phyloP scores from a whole-genome alignment of 2,113 vertebrate genomes.

The Entosphenus tridentatus region DNA sequence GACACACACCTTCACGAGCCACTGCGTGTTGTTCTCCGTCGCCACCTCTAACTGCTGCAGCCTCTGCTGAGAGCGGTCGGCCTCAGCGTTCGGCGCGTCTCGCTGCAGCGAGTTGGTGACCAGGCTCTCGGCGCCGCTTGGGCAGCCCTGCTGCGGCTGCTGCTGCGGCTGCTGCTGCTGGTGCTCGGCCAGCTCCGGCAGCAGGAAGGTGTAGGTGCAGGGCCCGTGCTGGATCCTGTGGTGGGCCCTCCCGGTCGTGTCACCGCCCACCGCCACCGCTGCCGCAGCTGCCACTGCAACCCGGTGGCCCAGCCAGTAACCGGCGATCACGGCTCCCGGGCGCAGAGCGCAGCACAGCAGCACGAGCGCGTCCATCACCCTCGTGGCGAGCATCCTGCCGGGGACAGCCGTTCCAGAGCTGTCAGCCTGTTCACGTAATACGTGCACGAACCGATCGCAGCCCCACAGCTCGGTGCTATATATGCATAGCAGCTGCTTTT shows the following conservation, averaged over 20 bases:
- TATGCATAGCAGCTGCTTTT: too few relatives aligned
- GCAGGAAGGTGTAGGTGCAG: conserved; percentile 82
- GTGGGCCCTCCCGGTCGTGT: conserved; percentile 17
- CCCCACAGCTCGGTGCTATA: too few relatives aligned
- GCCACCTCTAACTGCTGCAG: conserved; percentile 86
- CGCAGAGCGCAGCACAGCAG: too few relatives aligned
- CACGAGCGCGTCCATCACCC: too few relatives aligned
- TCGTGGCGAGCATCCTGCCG: too few relatives aligned
- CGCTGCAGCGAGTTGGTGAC: conserved; percentile 14
- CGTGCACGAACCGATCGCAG: too few relatives aligned
- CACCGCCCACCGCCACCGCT: conserved; percentile 15
- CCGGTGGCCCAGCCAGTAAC: too few relatives aligned
- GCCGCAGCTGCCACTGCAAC: too few relatives aligned
- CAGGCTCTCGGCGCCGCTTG: background rate
- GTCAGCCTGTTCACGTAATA: too few relatives aligned
- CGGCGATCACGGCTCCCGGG: too few relatives aligned
- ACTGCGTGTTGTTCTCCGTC: conserved; percentile 98
- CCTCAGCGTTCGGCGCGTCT: conserved; percentile 31
- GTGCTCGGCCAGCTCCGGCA: conserved; percentile 64
- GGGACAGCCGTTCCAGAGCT: too few relatives aligned
- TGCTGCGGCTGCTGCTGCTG: conserved; percentile 5
- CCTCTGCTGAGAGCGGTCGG: conserved; percentile 73
- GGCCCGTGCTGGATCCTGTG: conserved; percentile 54
- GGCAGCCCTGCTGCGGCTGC: conserved; percentile 30
- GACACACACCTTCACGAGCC: conserved; percentile 80